These are phyloP conservation scores for Shargacucullia verbasci DNA, from an alignment of 2,888 invertebrate genomes.

Conservation along the genomic window DNA sequence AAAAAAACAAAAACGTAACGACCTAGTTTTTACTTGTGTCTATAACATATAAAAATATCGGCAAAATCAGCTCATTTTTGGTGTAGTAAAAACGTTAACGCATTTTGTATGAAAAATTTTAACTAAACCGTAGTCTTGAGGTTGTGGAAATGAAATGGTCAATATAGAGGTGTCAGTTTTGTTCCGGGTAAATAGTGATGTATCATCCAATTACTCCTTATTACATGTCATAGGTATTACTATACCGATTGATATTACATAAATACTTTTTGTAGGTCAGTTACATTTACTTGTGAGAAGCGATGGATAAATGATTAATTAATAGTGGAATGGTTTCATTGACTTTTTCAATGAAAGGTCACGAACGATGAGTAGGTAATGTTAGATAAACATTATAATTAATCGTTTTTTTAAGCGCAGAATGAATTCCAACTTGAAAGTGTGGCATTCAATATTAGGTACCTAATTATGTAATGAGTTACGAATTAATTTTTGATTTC, in stretches of 20 bases:
- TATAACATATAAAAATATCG: too few species aligned
- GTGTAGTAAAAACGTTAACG: too few species aligned
- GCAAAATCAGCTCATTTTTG: too few species aligned
- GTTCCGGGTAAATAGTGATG: not conserved
- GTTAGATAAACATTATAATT: constrained; percentile 6
- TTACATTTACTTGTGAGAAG: constrained; percentile 8
- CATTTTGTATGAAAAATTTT: too few species aligned
- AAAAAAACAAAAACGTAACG: too few species aligned
- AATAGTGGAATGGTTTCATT: constrained; percentile 8
- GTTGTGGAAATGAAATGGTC: too few species aligned
- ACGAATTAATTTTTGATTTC: not conserved
- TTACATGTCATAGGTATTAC: not conserved
- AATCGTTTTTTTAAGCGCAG: constrained; percentile 10
- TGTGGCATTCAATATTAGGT: too few species aligned
- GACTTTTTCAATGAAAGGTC: constrained; percentile 24
- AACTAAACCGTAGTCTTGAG: too few species aligned
- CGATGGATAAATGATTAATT: constrained; percentile 3
- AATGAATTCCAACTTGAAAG: not conserved
- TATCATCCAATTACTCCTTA: constrained; percentile 8
- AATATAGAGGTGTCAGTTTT: too few species aligned
- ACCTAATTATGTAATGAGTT: not conserved
- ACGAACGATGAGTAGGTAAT: not conserved
- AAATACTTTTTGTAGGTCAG: constrained; percentile 11
- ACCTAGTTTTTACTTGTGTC: too few species aligned
- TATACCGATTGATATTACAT: constrained; percentile 7